Conservation (phyloP, 2,888 invertebrate genomes). For the Dione vanillae region DNA sequence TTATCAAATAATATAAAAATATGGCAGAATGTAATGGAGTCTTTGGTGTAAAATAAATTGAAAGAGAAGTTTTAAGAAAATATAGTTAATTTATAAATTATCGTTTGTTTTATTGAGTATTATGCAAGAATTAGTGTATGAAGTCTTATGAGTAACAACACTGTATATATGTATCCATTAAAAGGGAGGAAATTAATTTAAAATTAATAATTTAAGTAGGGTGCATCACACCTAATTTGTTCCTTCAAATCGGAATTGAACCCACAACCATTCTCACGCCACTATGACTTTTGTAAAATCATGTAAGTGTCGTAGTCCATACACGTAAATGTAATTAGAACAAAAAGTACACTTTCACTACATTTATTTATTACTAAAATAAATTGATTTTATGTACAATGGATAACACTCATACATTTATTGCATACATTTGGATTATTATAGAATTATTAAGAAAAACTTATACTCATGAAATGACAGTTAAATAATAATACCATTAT, state of each 20-base stretch:
- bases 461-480: background rate
- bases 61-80: background rate
- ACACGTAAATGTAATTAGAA: too few relatives aligned
- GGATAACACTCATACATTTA: conserved; percentile 35
- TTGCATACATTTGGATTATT: conserved; percentile 24
- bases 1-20: conserved; percentile 13
- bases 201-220: too few relatives aligned
- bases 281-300: too few relatives aligned
- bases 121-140: too few relatives aligned
- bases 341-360: conserved; percentile 47
- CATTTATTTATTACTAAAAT: conserved; percentile 69
- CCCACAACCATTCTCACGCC: too few relatives aligned
- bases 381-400: conserved; percentile 80
- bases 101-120: too few relatives aligned
- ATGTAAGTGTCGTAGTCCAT: too few relatives aligned
- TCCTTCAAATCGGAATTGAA: too few relatives aligned
- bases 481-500: conserved; percentile 9
- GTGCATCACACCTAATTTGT: too few relatives aligned
- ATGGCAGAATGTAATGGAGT: background rate
- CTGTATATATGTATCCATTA: too few relatives aligned
- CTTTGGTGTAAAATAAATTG: background rate
- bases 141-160: too few relatives aligned
- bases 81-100: background rate
- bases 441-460: conserved; percentile 1
- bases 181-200: too few relatives aligned